Conservation (phyloP, 2,113 vertebrate species). For the Salvelinus fontinalis region DNA sequence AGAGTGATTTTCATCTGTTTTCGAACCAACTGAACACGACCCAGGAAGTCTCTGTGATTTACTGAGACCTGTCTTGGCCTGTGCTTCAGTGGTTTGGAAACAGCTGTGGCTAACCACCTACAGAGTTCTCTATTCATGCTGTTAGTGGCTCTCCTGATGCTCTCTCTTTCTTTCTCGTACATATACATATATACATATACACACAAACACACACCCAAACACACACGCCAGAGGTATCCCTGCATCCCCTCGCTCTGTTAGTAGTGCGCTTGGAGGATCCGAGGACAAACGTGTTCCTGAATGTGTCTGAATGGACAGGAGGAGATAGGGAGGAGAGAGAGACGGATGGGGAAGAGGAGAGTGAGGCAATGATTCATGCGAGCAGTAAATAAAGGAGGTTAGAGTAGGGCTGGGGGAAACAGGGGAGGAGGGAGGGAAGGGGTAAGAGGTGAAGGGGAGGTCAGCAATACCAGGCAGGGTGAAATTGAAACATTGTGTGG, state of each 20-base stretch:
- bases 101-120: too few relatives aligned
- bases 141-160: neutral
- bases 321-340: neutral
- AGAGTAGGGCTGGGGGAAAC: neutral
- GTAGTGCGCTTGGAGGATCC: neutral
- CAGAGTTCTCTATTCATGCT: neutral
- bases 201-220: neutral
- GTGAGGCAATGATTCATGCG: conserved; percentile 1
- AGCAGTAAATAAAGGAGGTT: conserved; percentile 28
- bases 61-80: neutral
- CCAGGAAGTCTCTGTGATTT: neutral
- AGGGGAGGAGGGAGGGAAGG: neutral
- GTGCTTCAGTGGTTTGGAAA: too few relatives aligned
- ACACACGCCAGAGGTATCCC: neutral
- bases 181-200: neutral
- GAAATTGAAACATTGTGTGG: conserved; percentile 9
- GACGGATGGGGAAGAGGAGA: neutral
- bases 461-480: conserved; percentile 19
- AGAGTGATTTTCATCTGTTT: too few relatives aligned
- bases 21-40: too few relatives aligned
- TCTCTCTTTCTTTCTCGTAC: neutral
- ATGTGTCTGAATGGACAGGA: neutral
- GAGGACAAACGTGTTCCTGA: neutral
- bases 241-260: neutral
- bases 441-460: neutral